Percentiles rank a stretch among this genome's conserved stretches.
phyloP scores from a whole-genome alignment of 2,888 invertebrate genomes.

The Phasia obesa region DNA sequence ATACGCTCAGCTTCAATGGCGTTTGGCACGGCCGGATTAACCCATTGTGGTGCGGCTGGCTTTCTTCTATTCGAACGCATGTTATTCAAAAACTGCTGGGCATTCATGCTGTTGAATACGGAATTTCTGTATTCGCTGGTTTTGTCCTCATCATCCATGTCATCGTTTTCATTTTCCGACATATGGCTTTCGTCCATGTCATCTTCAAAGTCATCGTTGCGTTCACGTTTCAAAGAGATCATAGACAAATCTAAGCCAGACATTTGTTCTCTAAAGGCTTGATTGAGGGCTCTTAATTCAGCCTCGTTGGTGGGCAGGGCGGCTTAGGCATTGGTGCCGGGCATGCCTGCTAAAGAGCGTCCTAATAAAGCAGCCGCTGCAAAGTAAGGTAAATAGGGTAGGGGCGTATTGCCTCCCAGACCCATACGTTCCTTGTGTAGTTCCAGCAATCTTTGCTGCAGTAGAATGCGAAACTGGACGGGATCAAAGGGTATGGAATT shows the following conservation, averaged over 20 bases:
- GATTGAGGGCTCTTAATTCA: slow-evolving; percentile 84
- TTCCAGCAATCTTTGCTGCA: slow-evolving; percentile 94
- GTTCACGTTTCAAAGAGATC: slow-evolving; percentile 90
- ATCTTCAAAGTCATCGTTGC: slow-evolving; percentile 82
- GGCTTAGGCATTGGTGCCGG: slow-evolving; percentile 89
- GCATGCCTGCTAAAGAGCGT: slow-evolving; percentile 86
- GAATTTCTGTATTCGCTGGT: slow-evolving; percentile 69
- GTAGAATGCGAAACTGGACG: slow-evolving; percentile 93
- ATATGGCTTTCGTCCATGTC: slow-evolving; percentile 87
- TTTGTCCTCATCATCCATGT: slow-evolving; percentile 77
- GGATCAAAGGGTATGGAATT: slow-evolving; percentile 92
- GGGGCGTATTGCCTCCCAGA: slow-evolving; percentile 87
- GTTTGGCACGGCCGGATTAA: slow-evolving; percentile 87
- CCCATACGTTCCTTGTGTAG: slow-evolving; percentile 93
- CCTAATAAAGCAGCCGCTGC: slow-evolving; percentile 86
- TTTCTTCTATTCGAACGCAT: slow-evolving; percentile 86
- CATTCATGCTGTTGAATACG: slow-evolving; percentile 53
- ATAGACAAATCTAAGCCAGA: slow-evolving; percentile 94
- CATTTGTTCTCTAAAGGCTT: slow-evolving; percentile 89
- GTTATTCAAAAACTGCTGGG: slow-evolving; percentile 63
- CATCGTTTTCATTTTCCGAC: slow-evolving; percentile 79
- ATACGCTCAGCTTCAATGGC: slow-evolving; percentile 85
- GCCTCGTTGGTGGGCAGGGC: slow-evolving; percentile 85
- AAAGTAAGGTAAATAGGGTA: slow-evolving; percentile 91
- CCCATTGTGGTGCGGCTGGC: slow-evolving; percentile 98